Evolutionary conservation across 30 jellyfish, hydroid and myxozoan species (phyloP).

Genomic region (Turritopsis rubra): DNA sequence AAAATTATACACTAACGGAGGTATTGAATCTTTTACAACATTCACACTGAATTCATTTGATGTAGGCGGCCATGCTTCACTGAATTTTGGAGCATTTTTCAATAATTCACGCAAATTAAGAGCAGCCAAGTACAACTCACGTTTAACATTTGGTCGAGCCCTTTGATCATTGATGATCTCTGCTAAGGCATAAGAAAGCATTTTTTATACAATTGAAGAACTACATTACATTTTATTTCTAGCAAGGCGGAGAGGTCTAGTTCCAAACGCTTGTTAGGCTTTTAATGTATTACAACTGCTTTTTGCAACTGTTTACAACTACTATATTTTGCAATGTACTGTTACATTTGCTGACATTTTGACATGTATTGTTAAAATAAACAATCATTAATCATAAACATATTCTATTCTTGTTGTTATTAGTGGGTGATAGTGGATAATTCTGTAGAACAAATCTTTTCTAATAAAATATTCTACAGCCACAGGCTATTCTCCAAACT

Average conservation of each 20-base stretch:
- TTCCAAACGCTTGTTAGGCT: neutral
- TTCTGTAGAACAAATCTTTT: neutral
- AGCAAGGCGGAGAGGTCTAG: neutral
- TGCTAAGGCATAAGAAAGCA: constrained; percentile 3
- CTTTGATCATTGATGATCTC: constrained; percentile 4
- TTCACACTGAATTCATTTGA: constrained; percentile 21
- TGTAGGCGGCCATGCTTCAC: constrained; percentile 41
- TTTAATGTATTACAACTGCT: neutral
- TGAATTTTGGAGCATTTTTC: neutral
- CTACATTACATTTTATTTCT: neutral
- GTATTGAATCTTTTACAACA: constrained; percentile 36
- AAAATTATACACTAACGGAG: constrained; percentile 27
- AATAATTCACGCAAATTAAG: neutral
- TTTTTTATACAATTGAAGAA: constrained; percentile 3
- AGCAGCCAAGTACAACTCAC: constrained; percentile 22
- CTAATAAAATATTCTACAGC: neutral
- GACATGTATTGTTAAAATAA: neutral
- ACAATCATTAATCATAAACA: neutral
- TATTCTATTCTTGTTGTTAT: neutral
- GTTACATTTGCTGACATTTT: neutral
- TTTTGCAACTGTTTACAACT: too few relatives aligned
- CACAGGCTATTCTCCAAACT: too few relatives aligned
- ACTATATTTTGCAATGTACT: too few relatives aligned
- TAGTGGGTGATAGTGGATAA: neutral
- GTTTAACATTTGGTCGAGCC: constrained; percentile 14